Evolutionary conservation across 1,140 invertebrate genomes (phyloP).

Genomic region (Euura saliciscinereae): DNA sequence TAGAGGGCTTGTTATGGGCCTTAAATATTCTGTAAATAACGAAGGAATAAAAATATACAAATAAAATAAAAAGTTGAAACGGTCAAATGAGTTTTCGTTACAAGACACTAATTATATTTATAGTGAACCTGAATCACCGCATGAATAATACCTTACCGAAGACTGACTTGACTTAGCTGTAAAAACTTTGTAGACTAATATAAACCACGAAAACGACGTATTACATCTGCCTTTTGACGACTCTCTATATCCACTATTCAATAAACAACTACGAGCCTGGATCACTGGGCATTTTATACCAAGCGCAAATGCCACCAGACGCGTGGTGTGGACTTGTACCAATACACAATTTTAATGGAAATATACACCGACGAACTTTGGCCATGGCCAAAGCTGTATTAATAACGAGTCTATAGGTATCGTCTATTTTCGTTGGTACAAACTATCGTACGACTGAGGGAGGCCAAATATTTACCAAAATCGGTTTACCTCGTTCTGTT

Average conservation of each 20-base stretch:
- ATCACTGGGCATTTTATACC: no score
- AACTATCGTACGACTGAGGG: background rate
- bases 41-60: slow-evolving; percentile 2
- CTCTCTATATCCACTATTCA: no score
- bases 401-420: no score
- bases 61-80: background rate
- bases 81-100: slow-evolving; percentile 26
- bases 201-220: background rate
- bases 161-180: background rate
- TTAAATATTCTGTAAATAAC: slow-evolving; percentile 46
- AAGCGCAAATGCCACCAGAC: no score
- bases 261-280: no score
- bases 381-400: no score
- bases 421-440: background rate
- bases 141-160: background rate
- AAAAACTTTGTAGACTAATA: background rate
- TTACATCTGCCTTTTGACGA: background rate
- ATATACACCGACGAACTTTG: background rate
- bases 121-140: slow-evolving; percentile 25
- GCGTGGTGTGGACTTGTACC: background rate
- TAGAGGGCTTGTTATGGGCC: slow-evolving; percentile 42
- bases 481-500: background rate
- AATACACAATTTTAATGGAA: slow-evolving; percentile 7
- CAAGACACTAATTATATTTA: slow-evolving; percentile 49
- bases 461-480: background rate